These are phyloP conservation scores for Drosophila algonquin DNA, from an alignment of 2,888 invertebrate genomes.

Conservation along the genomic window DNA sequence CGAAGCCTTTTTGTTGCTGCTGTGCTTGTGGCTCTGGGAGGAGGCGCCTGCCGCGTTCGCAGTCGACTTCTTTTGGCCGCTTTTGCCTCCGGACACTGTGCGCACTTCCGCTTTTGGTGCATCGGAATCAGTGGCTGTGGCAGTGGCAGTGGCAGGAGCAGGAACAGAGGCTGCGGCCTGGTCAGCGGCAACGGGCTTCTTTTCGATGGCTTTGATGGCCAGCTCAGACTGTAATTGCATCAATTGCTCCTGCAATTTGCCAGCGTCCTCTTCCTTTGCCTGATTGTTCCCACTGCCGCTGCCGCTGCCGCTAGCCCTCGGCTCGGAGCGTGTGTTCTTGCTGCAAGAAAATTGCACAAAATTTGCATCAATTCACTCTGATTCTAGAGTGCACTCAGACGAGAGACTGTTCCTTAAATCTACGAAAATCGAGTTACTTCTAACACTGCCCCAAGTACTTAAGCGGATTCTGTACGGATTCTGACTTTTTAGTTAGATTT, in stretches of 20 bases:
- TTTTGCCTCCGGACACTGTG: conserved; percentile 64
- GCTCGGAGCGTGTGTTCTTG: conserved; percentile 82
- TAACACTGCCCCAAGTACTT: not conserved
- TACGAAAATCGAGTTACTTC: not conserved
- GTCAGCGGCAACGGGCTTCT: conserved; percentile 38
- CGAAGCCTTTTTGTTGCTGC: conserved; percentile 73
- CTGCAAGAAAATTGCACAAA: conserved; percentile 51
- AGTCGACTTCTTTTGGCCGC: conserved; percentile 72
- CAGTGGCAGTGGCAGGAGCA: not conserved
- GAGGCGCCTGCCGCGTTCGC: conserved; percentile 37
- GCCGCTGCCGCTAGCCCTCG: conserved; percentile 54
- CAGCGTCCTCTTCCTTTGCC: conserved; percentile 59
- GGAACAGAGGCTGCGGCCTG: conserved; percentile 10
- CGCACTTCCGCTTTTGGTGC: conserved; percentile 66
- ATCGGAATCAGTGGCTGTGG: conserved; percentile 23
- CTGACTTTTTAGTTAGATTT: no score
- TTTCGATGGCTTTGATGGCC: conserved; percentile 70
- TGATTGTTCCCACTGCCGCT: conserved; percentile 20
- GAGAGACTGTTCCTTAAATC: not conserved
- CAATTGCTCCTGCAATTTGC: conserved; percentile 83
- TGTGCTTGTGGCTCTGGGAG: conserved; percentile 73
- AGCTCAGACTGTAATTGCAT: conserved; percentile 77
- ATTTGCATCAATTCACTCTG: conserved; percentile 10
- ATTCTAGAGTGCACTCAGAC: not conserved
- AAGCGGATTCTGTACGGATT: not conserved